phyloP scores from a whole-genome alignment of 2,797 vertebrate genomes.

The Philypnodon macrostomus region DNA sequence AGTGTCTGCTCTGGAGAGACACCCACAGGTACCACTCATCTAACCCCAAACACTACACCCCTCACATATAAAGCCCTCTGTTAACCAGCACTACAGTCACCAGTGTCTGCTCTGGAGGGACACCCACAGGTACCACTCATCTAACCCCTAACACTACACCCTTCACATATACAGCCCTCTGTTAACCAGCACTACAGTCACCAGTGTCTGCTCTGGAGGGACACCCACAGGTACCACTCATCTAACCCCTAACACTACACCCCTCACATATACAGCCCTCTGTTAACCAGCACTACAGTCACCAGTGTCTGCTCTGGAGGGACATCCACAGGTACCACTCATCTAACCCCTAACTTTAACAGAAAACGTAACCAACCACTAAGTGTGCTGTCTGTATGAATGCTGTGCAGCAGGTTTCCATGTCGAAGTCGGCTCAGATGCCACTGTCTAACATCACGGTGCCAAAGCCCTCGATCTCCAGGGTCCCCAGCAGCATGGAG shows the following conservation, averaged over 20 bases:
- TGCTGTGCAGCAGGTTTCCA: conserved; percentile 72
- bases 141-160: background rate
- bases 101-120: conserved; percentile 67
- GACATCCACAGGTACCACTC: too few relatives aligned
- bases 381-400: background rate
- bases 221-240: too few relatives aligned
- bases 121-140: conserved; percentile 78
- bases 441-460: conserved; percentile 90
- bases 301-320: conserved; percentile 26
- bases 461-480: conserved; percentile 91
- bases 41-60: background rate
- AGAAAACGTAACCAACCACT: too few relatives aligned
- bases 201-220: conserved; percentile 26
- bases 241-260: background rate
- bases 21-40: conserved; percentile 76
- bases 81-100: too few relatives aligned
- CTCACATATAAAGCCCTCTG: too few relatives aligned
- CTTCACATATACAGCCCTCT: too few relatives aligned
- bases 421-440: conserved; percentile 91
- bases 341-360: too few relatives aligned
- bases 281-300: too few relatives aligned
- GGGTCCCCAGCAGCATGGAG: conserved; percentile 95
- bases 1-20: conserved; percentile 71
- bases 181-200: too few relatives aligned
- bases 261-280: too few relatives aligned